These are phyloP conservation scores for Porites lutea DNA, from an alignment of 64 coral and sea anemone species.

Conservation along the genomic window DNA sequence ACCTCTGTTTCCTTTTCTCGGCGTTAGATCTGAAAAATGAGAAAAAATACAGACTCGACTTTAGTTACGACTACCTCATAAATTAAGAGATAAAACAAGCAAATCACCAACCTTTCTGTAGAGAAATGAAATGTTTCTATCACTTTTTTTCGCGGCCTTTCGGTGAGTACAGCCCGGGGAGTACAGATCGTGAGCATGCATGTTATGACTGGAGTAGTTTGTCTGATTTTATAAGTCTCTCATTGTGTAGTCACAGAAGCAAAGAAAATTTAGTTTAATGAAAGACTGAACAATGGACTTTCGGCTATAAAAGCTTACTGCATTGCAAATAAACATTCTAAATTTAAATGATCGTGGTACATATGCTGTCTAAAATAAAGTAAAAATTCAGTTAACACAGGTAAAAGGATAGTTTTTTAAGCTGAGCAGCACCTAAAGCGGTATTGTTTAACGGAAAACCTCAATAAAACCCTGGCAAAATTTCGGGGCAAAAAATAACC, in stretches of 20 bases:
- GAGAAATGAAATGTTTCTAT: too few relatives aligned
- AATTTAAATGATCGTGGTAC: too few relatives aligned
- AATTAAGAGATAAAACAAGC: too few relatives aligned
- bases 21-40: not conserved
- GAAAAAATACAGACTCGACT: not conserved
- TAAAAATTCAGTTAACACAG: not conserved
- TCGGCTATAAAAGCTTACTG: not conserved
- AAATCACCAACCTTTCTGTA: too few relatives aligned
- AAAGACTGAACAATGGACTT: too few relatives aligned
- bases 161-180: too few relatives aligned
- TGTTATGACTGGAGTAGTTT: not conserved
- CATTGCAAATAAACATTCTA: not conserved
- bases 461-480: not conserved
- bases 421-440: not conserved
- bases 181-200: too few relatives aligned
- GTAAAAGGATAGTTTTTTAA: not conserved
- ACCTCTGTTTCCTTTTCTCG: slow-evolving; percentile 25
- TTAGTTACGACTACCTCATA: too few relatives aligned
- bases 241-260: too few relatives aligned
- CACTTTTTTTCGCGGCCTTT: too few relatives aligned
- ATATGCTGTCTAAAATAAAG: too few relatives aligned
- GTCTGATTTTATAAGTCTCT: not conserved
- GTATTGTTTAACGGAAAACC: not conserved
- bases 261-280: too few relatives aligned
- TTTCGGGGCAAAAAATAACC: not conserved